A percentile compares a stretch with the other conserved stretches of the same genome.
These are phyloP conservation scores for Ichneumon xanthorius DNA, from an alignment of 2,888 invertebrate species.

Conservation along the genomic window DNA sequence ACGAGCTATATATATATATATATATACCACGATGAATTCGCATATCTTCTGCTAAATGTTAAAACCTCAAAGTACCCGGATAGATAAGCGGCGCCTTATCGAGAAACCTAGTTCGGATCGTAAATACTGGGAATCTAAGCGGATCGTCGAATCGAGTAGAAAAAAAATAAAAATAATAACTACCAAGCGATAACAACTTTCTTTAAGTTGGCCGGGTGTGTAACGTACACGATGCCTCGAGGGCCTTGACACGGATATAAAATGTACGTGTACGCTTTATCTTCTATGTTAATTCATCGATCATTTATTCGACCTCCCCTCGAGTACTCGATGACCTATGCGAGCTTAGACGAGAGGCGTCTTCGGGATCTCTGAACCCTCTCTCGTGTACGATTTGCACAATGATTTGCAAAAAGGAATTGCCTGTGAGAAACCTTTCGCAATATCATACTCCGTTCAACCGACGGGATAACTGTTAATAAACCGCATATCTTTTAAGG, in stretches of 20 bases:
- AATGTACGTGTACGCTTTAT: conserved; percentile 47
- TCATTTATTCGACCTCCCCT: conserved; percentile 59
- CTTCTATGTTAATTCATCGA: conserved; percentile 61
- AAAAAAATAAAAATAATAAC: conserved; percentile 3
- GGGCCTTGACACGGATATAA: conserved; percentile 61
- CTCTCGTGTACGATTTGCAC: background rate
- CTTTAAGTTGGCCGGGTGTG: conserved; percentile 47
- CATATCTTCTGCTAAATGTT: too few relatives aligned
- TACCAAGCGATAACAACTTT: conserved; percentile 30
- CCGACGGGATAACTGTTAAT: background rate
- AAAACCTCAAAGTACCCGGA: background rate
- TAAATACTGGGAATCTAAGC: background rate
- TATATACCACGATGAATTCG: background rate
- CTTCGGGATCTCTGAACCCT: background rate
- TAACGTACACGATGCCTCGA: background rate
- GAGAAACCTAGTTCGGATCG: conserved; percentile 17
- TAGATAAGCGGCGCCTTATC: background rate
- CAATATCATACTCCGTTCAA: background rate
- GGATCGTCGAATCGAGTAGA: background rate
- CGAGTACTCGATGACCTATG: conserved; percentile 41
- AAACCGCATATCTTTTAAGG: background rate
- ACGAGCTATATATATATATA: background rate
- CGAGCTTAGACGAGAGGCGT: conserved; percentile 4
- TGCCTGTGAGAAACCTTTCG: background rate
- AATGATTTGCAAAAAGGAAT: conserved; percentile 8